Evolutionary conservation across 2,113 vertebrate species (phyloP).

Genomic region (Syrrhaptes paradoxus): DNA sequence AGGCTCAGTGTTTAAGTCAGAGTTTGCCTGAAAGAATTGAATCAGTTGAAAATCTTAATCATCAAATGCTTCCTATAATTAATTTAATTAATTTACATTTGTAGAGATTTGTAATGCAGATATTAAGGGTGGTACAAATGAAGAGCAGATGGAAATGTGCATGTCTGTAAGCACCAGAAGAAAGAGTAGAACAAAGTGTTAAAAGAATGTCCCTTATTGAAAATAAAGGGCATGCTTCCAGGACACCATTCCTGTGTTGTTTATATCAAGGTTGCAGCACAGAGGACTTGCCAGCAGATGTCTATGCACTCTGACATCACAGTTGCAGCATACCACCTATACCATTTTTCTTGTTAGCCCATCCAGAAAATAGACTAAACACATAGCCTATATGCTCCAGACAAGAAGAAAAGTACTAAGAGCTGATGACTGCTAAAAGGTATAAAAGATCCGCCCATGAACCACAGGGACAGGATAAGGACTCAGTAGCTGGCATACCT

Average conservation of each 20-base stretch:
- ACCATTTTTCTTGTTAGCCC: not conserved
- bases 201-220: not conserved
- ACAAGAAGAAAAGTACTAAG: not conserved
- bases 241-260: not conserved
- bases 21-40: conserved; percentile 4
- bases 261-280: not conserved
- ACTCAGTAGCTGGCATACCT: not conserved
- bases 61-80: conserved; percentile 37
- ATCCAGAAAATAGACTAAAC: not conserved
- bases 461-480: not conserved
- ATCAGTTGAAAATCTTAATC: conserved; percentile 23
- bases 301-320: not conserved
- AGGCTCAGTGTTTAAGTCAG: not conserved
- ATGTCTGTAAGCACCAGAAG: not conserved
- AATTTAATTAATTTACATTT: conserved; percentile 16
- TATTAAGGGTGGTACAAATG: not conserved
- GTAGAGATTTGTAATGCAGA: not conserved
- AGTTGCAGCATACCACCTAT: not conserved
- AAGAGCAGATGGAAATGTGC: not conserved
- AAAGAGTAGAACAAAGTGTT: not conserved
- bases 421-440: not conserved
- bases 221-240: not conserved
- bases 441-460: not conserved
- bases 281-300: not conserved
- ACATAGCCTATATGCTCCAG: not conserved